Conservation (phyloP, 2,113 vertebrate genomes). For the Oxygymnocypris stewartii region DNA sequence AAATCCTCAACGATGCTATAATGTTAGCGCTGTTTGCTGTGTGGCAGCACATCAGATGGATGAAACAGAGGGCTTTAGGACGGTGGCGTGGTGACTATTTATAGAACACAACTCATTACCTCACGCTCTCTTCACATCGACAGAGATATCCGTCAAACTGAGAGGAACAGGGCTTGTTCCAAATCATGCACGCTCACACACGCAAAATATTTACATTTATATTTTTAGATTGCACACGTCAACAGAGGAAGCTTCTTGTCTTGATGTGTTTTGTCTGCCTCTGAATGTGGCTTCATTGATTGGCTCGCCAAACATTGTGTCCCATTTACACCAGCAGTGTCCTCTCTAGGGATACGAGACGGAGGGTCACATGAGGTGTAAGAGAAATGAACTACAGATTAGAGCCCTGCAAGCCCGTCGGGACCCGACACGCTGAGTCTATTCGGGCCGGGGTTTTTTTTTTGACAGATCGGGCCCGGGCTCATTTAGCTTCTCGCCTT, state of each 20-base stretch:
- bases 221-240: neutral
- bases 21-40: slow-evolving; percentile 31
- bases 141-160: slow-evolving; percentile 65
- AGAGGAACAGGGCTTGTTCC: neutral
- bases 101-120: slow-evolving; percentile 66
- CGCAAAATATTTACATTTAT: slow-evolving; percentile 30
- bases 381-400: neutral
- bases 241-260: neutral
- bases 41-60: slow-evolving; percentile 21
- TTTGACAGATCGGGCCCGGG: too few species aligned
- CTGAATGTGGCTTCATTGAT: neutral
- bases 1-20: neutral
- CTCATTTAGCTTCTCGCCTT: too few species aligned
- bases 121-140: slow-evolving; percentile 65
- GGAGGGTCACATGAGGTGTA: neutral
- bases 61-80: slow-evolving; percentile 60
- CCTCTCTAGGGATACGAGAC: neutral
- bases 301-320: neutral
- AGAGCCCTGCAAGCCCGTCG: too few species aligned
- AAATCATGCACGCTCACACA: neutral
- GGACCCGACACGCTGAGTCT: too few species aligned
- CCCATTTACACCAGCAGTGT: neutral
- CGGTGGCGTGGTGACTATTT: slow-evolving; percentile 61
- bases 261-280: neutral
- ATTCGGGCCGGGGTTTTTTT: too few species aligned